Conservation (phyloP, 2,113 vertebrate species). For the Uria lomvia region DNA sequence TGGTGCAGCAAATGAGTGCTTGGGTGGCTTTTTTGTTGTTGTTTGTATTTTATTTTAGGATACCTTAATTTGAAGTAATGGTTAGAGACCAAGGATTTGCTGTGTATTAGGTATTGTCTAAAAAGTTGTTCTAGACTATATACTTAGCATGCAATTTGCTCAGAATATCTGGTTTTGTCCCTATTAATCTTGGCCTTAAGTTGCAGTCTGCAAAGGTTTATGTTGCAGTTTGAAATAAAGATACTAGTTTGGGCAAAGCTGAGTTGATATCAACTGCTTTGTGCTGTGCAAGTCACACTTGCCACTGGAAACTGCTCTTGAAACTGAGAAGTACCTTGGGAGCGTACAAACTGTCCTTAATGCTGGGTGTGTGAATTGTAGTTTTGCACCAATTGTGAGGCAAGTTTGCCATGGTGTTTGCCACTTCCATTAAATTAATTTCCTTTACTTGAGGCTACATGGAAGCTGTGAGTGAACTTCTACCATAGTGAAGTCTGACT, state of each 20-base stretch:
- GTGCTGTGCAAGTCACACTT: background rate
- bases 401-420: background rate
- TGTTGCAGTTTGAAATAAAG: background rate
- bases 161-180: background rate
- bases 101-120: background rate
- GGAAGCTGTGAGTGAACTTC: background rate
- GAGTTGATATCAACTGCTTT: background rate
- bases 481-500: background rate
- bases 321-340: background rate
- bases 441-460: background rate
- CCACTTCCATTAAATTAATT: background rate
- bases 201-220: background rate
- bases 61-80: background rate
- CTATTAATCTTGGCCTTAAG: background rate
- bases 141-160: background rate
- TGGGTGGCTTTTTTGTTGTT: background rate
- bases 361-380: background rate
- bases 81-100: background rate
- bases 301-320: background rate
- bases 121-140: background rate
- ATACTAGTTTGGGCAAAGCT: background rate
- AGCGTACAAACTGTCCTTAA: background rate
- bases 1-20: background rate
- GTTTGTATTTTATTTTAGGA: background rate
- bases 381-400: background rate